Percentiles rank a stretch among this genome's conserved stretches.
Conservation (phyloP, 2,888 invertebrate genomes). For the Lottia gigantea region DNA sequence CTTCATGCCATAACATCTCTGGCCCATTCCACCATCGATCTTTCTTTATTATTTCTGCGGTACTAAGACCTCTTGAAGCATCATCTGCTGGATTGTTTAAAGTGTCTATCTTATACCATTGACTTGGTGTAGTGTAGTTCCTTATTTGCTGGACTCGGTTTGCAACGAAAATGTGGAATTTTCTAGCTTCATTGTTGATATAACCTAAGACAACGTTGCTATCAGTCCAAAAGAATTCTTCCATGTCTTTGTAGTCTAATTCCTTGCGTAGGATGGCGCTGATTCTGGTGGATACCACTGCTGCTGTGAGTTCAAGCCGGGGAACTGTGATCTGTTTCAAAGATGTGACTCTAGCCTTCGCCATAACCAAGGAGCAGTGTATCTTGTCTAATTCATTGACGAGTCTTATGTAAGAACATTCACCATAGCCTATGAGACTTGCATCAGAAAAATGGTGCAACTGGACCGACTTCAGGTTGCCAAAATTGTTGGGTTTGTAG, state of each 20-base stretch:
- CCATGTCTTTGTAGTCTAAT: background rate
- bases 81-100: slow-evolving; percentile 30
- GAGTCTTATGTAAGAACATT: slow-evolving; percentile 13
- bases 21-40: slow-evolving; percentile 28
- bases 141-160: slow-evolving; percentile 29
- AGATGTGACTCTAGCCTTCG: slow-evolving; percentile 26
- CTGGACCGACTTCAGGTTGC: background rate
- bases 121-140: slow-evolving; percentile 16
- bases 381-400: slow-evolving; percentile 8
- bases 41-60: slow-evolving; percentile 15
- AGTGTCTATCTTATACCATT: slow-evolving; percentile 30
- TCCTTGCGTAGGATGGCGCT: slow-evolving; percentile 12
- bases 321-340: slow-evolving; percentile 30
- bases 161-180: slow-evolving; percentile 29
- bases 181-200: background rate
- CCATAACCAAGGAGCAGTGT: slow-evolving; percentile 17
- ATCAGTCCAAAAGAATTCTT: slow-evolving; percentile 4
- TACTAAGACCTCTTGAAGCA: slow-evolving; percentile 28
- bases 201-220: background rate
- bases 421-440: slow-evolving; percentile 11
- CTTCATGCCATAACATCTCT: slow-evolving; percentile 21
- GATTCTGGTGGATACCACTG: slow-evolving; percentile 20
- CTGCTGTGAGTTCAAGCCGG: slow-evolving; percentile 31
- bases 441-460: slow-evolving; percentile 24
- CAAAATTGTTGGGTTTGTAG: background rate